Percentiles rank a stretch among this genome's conserved stretches.
These are phyloP conservation scores for Pseudoips prasinana DNA, from an alignment of 2,888 invertebrate species.

Conservation along the genomic window DNA sequence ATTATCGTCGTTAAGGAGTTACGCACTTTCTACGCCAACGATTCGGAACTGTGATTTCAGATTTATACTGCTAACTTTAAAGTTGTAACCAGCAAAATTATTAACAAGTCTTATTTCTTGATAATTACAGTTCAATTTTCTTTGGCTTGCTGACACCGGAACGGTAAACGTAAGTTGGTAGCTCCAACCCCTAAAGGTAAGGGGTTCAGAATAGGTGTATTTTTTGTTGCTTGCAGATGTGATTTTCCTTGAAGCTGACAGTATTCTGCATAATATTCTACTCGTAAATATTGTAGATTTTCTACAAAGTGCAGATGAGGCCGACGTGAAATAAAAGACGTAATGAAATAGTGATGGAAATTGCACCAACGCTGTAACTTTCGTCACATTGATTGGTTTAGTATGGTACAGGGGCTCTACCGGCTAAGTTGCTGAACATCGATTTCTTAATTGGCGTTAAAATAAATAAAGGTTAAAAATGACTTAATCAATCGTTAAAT, in stretches of 20 bases:
- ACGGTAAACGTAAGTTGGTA: constrained; percentile 25
- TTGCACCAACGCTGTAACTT: no score
- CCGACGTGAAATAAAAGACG: no score
- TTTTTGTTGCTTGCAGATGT: constrained; percentile 36
- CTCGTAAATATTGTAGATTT: constrained; percentile 38
- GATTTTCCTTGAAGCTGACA: constrained; percentile 51
- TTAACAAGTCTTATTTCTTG: not conserved
- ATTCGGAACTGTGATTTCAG: constrained; percentile 57
- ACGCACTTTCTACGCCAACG: constrained; percentile 62
- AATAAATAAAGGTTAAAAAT: no score
- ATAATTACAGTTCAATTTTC: constrained; percentile 15
- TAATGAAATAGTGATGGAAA: no score
- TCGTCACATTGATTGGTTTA: no score
- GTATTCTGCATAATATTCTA: constrained; percentile 47
- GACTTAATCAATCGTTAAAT: no score
- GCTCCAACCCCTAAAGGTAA: constrained; percentile 49
- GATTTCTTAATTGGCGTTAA: no score
- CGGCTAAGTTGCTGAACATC: no score
- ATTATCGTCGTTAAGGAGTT: constrained; percentile 67
- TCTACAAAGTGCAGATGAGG: constrained; percentile 27
- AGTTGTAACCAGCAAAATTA: constrained; percentile 10
- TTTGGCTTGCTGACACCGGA: constrained; percentile 6
- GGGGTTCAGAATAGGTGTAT: constrained; percentile 47
- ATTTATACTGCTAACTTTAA: constrained; percentile 53
- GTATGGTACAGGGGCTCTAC: no score